Evolutionary conservation across 1,140 invertebrate genomes (phyloP).

Genomic region (Brachionus asplanchnoidis): DNA sequence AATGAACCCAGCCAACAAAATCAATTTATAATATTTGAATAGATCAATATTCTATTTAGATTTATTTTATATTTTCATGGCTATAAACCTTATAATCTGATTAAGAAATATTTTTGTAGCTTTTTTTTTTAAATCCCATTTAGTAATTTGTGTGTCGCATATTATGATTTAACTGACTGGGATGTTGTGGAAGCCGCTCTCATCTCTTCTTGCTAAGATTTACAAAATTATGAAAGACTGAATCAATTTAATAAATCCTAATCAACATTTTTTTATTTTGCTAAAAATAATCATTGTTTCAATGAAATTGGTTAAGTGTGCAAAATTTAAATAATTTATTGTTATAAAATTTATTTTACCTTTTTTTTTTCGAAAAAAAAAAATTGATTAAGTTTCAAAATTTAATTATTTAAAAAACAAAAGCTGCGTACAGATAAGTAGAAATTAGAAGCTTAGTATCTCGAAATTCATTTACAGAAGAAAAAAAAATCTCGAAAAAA

Average conservation of each 20-base stretch:
- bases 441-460: background rate
- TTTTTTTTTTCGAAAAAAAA: background rate
- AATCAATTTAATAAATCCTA: background rate
- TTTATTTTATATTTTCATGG: background rate
- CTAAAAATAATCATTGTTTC: background rate
- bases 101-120: background rate
- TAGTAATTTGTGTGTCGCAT: background rate
- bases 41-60: background rate
- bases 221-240: background rate
- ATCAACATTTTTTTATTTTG: background rate
- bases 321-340: too few species aligned
- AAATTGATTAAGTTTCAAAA: background rate
- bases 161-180: background rate
- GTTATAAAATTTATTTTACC: background rate
- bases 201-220: background rate
- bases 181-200: background rate
- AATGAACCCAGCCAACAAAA: background rate
- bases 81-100: background rate
- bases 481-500: background rate
- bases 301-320: too few species aligned
- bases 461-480: background rate
- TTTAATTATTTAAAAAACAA: background rate
- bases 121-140: background rate
- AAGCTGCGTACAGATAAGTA: background rate
- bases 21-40: background rate